Evolutionary conservation across 2,888 invertebrate species (phyloP).

Genomic region (Parnassius smintheus): DNA sequence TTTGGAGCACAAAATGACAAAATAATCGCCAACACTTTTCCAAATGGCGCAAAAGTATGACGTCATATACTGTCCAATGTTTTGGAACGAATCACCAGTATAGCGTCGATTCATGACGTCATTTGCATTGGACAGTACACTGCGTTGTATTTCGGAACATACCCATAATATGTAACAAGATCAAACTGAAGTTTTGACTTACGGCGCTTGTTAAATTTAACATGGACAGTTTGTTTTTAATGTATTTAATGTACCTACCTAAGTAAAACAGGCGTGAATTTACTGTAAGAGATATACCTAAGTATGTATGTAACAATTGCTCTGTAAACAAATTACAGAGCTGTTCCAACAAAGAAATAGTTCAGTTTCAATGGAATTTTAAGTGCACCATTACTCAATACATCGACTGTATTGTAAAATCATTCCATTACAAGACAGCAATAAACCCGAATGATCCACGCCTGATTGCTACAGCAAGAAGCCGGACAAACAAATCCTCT

Average conservation of each 20-base stretch:
- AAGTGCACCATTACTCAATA: conserved; percentile 40
- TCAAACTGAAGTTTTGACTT: no score
- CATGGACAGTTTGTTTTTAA: no score
- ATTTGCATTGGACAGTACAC: no score
- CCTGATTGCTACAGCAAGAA: conserved; percentile 49
- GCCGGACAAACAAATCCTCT: conserved; percentile 53
- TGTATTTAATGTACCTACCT: background rate
- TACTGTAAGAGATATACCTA: background rate
- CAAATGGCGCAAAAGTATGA: no score
- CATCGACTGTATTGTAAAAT: conserved; percentile 37
- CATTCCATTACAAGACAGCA: conserved; percentile 47
- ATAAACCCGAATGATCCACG: conserved; percentile 49
- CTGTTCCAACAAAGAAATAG: conserved; percentile 54
- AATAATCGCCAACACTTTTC: no score
- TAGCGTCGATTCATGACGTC: no score
- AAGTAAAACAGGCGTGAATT: background rate
- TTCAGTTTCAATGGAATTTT: conserved; percentile 47
- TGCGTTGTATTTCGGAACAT: no score
- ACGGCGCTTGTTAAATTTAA: no score
- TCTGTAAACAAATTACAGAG: conserved; percentile 37
- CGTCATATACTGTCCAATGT: no score
- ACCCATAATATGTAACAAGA: no score
- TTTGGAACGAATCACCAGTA: no score
- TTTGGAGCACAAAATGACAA: no score
- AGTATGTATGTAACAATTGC: background rate